Conservation (phyloP, 2,113 vertebrate species). For the Macquaria australasica region DNA sequence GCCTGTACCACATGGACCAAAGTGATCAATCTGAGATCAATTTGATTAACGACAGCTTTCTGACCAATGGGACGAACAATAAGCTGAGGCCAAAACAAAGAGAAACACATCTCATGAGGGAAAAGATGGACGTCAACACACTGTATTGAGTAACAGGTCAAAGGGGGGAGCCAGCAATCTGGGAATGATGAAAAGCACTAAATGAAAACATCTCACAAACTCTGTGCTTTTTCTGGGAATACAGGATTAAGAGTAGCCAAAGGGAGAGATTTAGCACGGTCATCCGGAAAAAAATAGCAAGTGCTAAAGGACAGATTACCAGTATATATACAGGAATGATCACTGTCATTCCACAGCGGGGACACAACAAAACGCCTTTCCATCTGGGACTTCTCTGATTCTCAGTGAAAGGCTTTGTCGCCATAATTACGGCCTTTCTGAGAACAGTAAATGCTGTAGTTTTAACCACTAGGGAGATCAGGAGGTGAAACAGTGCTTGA, state of each 20-base stretch:
- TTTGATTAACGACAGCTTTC: constrained; percentile 57
- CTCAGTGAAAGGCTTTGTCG: constrained; percentile 49
- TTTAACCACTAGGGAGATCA: constrained; percentile 37
- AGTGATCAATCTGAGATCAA: constrained; percentile 57
- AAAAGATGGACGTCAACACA: constrained; percentile 46
- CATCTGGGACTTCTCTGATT: constrained; percentile 63
- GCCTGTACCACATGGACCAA: constrained; percentile 29
- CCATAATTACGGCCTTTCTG: constrained; percentile 62
- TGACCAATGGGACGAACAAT: constrained; percentile 19
- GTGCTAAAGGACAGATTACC: constrained; percentile 66
- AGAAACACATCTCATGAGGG: background rate
- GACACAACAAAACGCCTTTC: constrained; percentile 51
- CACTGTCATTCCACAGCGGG: constrained; percentile 26
- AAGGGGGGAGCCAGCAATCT: constrained; percentile 32
- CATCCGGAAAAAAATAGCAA: constrained; percentile 63
- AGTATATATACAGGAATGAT: constrained; percentile 52
- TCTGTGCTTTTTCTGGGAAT: constrained; percentile 62
- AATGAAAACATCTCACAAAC: constrained; percentile 60
- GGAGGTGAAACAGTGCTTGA: background rate
- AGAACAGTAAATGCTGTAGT: constrained; percentile 43
- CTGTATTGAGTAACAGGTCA: constrained; percentile 53
- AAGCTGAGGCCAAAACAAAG: background rate
- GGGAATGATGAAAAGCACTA: constrained; percentile 59
- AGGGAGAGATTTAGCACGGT: constrained; percentile 63
- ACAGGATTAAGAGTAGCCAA: constrained; percentile 70